Base-by-base conservation (phyloP, 30 jellyfish, hydroid and myxozoan species). In the Hydractinia symbiolongicarpus region DNA sequence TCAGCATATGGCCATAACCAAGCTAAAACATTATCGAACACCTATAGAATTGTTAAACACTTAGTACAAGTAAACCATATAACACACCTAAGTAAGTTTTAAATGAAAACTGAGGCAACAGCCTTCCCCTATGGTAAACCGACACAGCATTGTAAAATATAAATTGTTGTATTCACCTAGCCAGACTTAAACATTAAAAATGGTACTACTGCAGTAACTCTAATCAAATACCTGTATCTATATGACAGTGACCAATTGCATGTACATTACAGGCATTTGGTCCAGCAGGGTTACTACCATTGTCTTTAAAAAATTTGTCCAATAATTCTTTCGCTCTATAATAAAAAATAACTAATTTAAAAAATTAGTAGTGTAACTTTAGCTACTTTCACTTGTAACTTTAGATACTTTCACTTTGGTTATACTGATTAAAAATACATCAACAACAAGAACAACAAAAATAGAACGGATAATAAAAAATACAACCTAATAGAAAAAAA, bases 1-100 rank as follows among this genome's bases (percentile, higher is more conserved):
- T 90, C 97, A 49, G 74, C 95, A 72, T 86, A 90, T 5, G 97
- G 97, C 97, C 97, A 90, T 51, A 90, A 66, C 97, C 97, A 90
- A 66, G 97, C 97, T 90, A 79, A 8, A 70, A 79, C 6, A 30
- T 30, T 30, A 30, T 30, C 44, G 44, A 30, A 30, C 5, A 49
- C 19, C 4, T 4, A 51, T 19, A 20, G 4, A 5, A 79, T 14
- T 68, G 54, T 68, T 10, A 2, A 68, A 15, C 15, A 68, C 13
- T 15, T 13, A 60, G 17, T 13, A 15, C 70, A 60, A 2, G 70
- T 60, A 16, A 16, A 60, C n/a, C 16, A 60, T 16, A 60, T 15
- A 16, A 2, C 16, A 13, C 1, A 16, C 44, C 44, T 30, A 30
- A 30, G 44, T 30, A 30, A 30, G 2, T 30, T 30, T 30, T 30